Conservation (phyloP, 1,140 invertebrate genomes). For the Sycobia sp. region DNA sequence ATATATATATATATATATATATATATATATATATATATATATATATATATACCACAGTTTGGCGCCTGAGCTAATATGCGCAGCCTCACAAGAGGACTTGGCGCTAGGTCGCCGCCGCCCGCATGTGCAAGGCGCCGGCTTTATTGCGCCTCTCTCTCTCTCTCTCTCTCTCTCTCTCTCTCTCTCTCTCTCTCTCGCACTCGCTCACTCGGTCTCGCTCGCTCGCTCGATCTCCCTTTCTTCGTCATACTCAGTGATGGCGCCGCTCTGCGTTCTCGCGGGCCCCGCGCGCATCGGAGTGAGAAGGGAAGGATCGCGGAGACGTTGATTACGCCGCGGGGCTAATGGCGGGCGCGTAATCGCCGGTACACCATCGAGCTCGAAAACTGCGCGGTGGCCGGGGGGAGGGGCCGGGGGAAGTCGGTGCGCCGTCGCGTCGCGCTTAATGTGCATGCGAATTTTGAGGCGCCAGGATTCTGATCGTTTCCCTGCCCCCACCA, state of each 20-base stretch:
- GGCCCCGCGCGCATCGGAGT: no score
- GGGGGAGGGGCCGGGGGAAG: no score
- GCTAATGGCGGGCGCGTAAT: slow-evolving; percentile 28
- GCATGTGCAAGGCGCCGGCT: neutral
- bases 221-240: slow-evolving; percentile 5
- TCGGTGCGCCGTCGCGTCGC: neutral
- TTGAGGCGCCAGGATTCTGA: no score
- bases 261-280: no score
- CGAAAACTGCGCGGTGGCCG: no score
- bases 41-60: no score
- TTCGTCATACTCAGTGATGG: neutral
- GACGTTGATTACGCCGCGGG: slow-evolving; percentile 28
- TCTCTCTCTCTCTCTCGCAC: neutral
- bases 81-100: no score
- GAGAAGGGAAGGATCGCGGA: neutral
- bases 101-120: neutral
- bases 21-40: no score
- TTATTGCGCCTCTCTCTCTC: neutral
- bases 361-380: slow-evolving; percentile 22
- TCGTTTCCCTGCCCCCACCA: no score
- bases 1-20: no score
- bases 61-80: no score
- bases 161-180: slow-evolving; percentile 3
- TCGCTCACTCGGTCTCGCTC: neutral
- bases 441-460: neutral